Evolutionary conservation across 2,113 vertebrate genomes (phyloP), one percentile per base, ranked within the genome.

Genomic region (Phoxinus phoxinus): DNA sequence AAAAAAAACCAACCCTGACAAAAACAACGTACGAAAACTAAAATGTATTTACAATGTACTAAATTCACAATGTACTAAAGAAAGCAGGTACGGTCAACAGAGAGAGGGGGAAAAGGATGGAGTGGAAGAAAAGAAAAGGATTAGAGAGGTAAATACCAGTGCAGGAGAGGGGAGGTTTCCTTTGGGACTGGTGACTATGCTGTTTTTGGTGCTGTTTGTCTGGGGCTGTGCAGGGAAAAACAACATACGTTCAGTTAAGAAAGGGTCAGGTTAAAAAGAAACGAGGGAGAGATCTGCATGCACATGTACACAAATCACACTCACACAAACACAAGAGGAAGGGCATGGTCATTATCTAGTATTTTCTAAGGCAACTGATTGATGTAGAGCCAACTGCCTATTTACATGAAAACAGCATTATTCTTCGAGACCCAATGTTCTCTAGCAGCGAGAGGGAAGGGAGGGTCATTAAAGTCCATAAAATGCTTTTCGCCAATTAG

Each of bases 191-290:
- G 97, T 98, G 93, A 96, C 96, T 53, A 95, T 94, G 87, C 96
- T 97, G 96, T 97, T 97, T 97, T 98, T 98, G 95, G 95, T 98
- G 96, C 97, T 98, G 94, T 98, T 98, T 91, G 96, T 96, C 95
- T 97, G 97, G 78, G 97, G 96, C 97, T 99, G 96, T 89, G 91
- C 93, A 93, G 92, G 92, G 83, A 87, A 81, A 86, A 81, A 87
- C 83, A 90, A 90, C 59, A 90, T 69, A 89, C 56, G 73, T 74
- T 63, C 30, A 46, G 71, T 88, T 86, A 86, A 81, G 80, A 48
- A 88, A 73, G 44, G 81, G 51, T 65, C 61, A 61, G 81, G 76
- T 81, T 51, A 82, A 37, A 30, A 80, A 53, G 63, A 23, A 85
- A 58, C 32, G 35, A 51, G 61, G 53, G 65, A 84, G 8, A 86